Evolutionary conservation across 1,140 invertebrate genomes (phyloP).

Genomic region (Drosophila ogumai): DNA sequence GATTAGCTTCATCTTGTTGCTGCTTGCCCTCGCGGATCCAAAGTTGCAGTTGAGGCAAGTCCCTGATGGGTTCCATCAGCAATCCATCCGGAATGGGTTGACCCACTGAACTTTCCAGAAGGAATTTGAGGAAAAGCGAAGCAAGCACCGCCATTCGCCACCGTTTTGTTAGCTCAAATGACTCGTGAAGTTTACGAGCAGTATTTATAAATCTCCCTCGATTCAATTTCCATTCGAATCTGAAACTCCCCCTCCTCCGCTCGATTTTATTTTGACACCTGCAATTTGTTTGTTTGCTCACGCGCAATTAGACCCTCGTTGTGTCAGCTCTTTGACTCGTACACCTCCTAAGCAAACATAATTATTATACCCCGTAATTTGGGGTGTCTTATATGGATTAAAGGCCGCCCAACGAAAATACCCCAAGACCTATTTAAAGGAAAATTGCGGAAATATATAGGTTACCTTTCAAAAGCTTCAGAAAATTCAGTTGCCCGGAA

Average conservation of each 20-base stretch:
- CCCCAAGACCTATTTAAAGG: too few relatives aligned
- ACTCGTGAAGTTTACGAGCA: slow-evolving; percentile 6
- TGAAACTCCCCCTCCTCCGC: neutral
- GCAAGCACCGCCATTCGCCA: slow-evolving; percentile 33
- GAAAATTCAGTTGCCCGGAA: neutral
- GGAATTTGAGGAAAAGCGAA: slow-evolving; percentile 5
- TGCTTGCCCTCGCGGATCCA: slow-evolving; percentile 30
- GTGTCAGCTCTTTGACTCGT: slow-evolving; percentile 51
- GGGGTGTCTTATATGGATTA: neutral
- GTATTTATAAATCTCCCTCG: neutral
- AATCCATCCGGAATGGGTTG: slow-evolving; percentile 31
- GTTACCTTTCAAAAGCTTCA: neutral
- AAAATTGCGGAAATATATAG: neutral
- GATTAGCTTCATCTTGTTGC: slow-evolving; percentile 47
- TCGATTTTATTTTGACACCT: slow-evolving; percentile 66
- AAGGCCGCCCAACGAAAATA: neutral
- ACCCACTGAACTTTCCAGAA: neutral
- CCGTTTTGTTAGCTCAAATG: slow-evolving; percentile 46
- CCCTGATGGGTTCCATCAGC: slow-evolving; percentile 31
- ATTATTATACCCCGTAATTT: slow-evolving; percentile 13
- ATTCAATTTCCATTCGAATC: neutral
- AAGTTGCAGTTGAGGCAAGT: slow-evolving; percentile 43
- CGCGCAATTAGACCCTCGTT: slow-evolving; percentile 70
- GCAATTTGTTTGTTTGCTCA: slow-evolving; percentile 70
- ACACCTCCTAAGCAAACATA: slow-evolving; percentile 53